Evolutionary conservation across 2,888 invertebrate species (phyloP).

Genomic region (Desoria tigrina): DNA sequence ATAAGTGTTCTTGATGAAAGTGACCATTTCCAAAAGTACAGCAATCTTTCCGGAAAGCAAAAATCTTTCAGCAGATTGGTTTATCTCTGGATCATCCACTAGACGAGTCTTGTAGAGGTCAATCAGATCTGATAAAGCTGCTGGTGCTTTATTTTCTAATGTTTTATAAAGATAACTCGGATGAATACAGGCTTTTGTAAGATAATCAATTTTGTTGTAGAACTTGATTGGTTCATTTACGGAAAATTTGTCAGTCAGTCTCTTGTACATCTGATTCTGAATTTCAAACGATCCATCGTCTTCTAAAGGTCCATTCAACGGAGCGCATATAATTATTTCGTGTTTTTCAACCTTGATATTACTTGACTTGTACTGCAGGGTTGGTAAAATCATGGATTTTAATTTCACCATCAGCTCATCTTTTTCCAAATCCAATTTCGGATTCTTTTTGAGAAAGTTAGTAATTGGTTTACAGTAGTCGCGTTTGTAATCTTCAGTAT

Average conservation of each 20-base stretch:
- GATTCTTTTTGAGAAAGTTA: neutral
- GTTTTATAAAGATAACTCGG: neutral
- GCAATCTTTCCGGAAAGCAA: neutral
- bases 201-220: neutral
- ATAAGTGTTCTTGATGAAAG: neutral
- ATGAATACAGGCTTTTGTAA: neutral
- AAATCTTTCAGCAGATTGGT: neutral
- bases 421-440: too few relatives aligned
- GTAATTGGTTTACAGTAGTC: neutral
- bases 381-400: too few relatives aligned
- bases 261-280: neutral
- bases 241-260: neutral
- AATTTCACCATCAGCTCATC: too few relatives aligned
- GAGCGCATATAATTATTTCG: slow-evolving; percentile 1
- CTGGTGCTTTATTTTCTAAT: neutral
- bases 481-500: neutral
- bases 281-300: neutral
- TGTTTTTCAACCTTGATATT: neutral
- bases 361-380: neutral
- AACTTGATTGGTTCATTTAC: neutral
- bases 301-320: neutral
- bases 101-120: neutral
- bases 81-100: neutral
- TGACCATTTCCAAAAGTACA: neutral
- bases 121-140: neutral